Percentiles rank a stretch among this genome's conserved stretches.
phyloP scores from a whole-genome alignment of 1,140 invertebrate genomes.

The Trachymyrmex cornetzi region DNA sequence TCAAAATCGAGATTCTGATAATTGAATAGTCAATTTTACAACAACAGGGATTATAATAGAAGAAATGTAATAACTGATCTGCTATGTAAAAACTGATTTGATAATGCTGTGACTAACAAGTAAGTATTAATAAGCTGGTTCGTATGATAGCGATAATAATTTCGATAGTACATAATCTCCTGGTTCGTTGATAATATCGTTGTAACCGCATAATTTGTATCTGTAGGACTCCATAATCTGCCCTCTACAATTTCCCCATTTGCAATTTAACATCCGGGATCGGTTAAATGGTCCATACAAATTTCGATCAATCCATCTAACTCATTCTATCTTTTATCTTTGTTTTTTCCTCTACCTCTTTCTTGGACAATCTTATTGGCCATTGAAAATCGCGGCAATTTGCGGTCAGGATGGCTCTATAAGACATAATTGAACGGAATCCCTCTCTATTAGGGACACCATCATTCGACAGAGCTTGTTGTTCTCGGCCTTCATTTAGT shows the following conservation, averaged over 20 bases:
- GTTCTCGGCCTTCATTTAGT: constrained; percentile 61
- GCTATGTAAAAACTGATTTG: not conserved
- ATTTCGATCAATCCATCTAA: constrained; percentile 35
- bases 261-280: constrained; percentile 41
- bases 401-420: constrained; percentile 68
- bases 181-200: constrained; percentile 28
- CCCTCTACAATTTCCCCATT: constrained; percentile 1
- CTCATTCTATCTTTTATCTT: constrained; percentile 15
- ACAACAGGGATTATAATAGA: not conserved
- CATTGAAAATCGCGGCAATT: constrained; percentile 61
- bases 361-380: constrained; percentile 29
- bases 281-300: constrained; percentile 57
- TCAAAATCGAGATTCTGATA: not conserved
- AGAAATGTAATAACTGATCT: not conserved
- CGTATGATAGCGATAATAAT: constrained; percentile 16
- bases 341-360: not conserved
- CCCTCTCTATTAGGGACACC: constrained; percentile 79
- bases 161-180: not conserved
- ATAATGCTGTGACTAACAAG: not conserved
- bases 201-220: constrained; percentile 21
- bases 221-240: not conserved
- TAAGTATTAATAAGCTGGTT: not conserved
- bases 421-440: constrained; percentile 83
- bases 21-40: not conserved
- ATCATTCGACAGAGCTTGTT: constrained; percentile 71